Evolutionary conservation across 2,888 invertebrate species (phyloP), one percentile per base, ranked within the genome.

Genomic region (Flabesymbios commensalis): DNA sequence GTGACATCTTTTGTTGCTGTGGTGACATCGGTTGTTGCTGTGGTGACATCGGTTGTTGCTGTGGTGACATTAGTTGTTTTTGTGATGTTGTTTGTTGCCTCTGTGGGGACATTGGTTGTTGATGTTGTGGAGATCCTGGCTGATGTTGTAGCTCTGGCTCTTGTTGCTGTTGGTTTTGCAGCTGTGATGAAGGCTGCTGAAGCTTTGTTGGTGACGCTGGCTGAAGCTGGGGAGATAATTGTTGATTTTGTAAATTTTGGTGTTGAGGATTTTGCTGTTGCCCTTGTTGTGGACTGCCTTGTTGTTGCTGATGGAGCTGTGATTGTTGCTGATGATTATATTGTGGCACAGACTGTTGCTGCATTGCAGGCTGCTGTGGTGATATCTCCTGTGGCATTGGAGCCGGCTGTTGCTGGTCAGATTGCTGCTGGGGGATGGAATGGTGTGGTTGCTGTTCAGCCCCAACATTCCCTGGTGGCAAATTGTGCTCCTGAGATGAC

Each of bases 211-310:
- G n/a, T n/a, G n/a, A n/a, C n/a, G n/a, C n/a, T n/a, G n/a, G n/a
- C n/a, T n/a, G n/a, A n/a, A n/a, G n/a, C n/a, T n/a, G n/a, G n/a
- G n/a, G n/a, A n/a, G n/a, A n/a, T n/a, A n/a, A n/a, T n/a, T n/a
- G n/a, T n/a, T n/a, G n/a, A n/a, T 36, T 10, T 36, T 17, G 24
- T 28, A 10, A 2, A 56, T 3, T n/a, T 26, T 49, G 33, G 17
- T 52, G 51, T 39, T 58, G 58, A 39, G 26, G 33, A 24, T 32
- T 14, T 31, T 47, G 55, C 36, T 60, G 47, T 28, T 55, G 47
- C 14, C 19, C 29, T 22, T 33, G 47, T 22, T 73, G 86, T 54
- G 29, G 36, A n/a, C 17, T 19, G 14, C 28, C 14, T 17, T 43
- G 45, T 28, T 24, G n/a, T 41, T 29, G 41, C 5, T 51, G 58